Evolutionary conservation across 2,113 vertebrate species (phyloP).

Genomic region (Ovibos moschatus): DNA sequence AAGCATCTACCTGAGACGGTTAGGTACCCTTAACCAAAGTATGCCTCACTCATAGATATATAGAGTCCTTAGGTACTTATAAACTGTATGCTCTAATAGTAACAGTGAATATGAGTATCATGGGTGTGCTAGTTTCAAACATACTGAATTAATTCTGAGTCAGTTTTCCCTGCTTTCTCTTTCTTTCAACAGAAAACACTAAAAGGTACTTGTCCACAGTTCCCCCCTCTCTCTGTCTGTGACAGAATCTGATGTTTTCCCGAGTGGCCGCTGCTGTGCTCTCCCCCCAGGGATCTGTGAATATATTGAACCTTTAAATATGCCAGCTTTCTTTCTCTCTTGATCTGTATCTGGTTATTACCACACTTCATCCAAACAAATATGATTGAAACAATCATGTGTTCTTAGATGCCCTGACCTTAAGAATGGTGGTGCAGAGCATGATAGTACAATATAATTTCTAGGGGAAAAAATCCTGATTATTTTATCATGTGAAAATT

Average conservation of each 20-base stretch:
- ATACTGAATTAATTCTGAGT: neutral
- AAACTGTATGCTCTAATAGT: neutral
- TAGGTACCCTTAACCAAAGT: neutral
- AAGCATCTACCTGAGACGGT: neutral
- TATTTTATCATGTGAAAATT: neutral
- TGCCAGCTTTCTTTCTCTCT: neutral
- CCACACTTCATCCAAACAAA: neutral
- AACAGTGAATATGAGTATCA: neutral
- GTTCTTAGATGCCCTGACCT: neutral
- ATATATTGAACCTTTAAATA: neutral
- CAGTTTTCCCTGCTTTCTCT: neutral
- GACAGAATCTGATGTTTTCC: neutral
- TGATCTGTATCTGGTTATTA: neutral
- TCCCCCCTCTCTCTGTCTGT: neutral
- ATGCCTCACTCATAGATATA: neutral
- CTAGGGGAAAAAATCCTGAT: neutral
- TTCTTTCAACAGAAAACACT: neutral
- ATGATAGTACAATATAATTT: neutral
- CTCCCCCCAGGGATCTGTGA: neutral
- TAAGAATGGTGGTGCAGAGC: neutral
- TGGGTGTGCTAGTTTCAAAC: neutral
- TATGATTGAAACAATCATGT: neutral
- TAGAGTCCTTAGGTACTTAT: neutral
- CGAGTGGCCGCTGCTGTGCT: neutral
- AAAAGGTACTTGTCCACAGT: no score